These are phyloP conservation scores for Phaethornis superciliosus DNA, from an alignment of 2,113 vertebrate genomes.

Conservation along the genomic window DNA sequence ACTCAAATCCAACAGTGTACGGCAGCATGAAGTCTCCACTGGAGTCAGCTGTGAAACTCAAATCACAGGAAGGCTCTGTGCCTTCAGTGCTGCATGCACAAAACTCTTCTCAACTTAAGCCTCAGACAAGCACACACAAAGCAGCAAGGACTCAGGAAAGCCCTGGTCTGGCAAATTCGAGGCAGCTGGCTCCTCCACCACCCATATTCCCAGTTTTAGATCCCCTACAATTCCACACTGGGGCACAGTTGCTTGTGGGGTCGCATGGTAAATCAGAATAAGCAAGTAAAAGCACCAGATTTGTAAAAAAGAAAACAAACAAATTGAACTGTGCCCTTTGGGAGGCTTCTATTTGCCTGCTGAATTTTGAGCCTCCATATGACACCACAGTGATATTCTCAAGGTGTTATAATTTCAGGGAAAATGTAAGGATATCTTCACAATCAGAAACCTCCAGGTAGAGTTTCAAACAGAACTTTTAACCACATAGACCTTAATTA, in stretches of 20 bases:
- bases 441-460: not conserved
- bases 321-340: not conserved
- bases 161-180: not conserved
- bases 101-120: not conserved
- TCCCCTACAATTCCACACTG: not conserved
- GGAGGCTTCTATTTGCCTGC: not conserved
- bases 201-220: not conserved
- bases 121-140: not conserved
- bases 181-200: not conserved
- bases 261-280: accelerated
- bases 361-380: not conserved
- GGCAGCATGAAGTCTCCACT: not conserved
- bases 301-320: not conserved
- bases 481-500: not conserved
- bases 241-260: not conserved
- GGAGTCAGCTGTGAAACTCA: not conserved
- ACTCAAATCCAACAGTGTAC: accelerated
- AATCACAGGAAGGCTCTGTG: accelerated
- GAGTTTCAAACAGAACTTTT: not conserved
- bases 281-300: not conserved
- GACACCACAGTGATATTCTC: not conserved
- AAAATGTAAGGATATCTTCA: not conserved
- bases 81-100: not conserved
- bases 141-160: not conserved
- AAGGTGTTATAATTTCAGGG: not conserved